phyloP scores from a whole-genome alignment of 2,888 invertebrate genomes.

The Archips crataeganus region DNA sequence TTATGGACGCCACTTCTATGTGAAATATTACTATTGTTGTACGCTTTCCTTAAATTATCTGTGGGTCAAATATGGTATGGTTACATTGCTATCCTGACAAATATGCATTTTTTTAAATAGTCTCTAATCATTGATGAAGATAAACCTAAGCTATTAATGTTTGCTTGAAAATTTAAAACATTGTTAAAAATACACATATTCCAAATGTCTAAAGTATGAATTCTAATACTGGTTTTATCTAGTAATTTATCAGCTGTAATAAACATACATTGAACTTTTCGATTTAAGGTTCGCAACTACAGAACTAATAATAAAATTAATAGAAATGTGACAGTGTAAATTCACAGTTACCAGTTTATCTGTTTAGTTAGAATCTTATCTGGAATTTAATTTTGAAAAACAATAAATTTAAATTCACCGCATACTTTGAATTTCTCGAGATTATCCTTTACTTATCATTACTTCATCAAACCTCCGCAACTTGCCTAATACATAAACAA shows the following conservation, averaged over 20 bases:
- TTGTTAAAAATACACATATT: neutral
- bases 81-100: constrained; percentile 9
- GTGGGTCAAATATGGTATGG: constrained; percentile 14
- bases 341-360: neutral
- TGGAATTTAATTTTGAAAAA: neutral
- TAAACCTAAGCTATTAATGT: too few species aligned
- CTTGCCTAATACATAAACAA: constrained; percentile 46
- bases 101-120: neutral
- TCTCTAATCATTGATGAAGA: too few species aligned
- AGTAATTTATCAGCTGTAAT: too few species aligned
- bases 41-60: constrained; percentile 22
- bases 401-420: neutral
- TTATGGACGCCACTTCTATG: constrained; percentile 60
- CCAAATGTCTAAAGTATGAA: too few species aligned
- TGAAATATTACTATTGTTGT: constrained; percentile 35
- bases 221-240: too few species aligned
- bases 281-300: too few species aligned
- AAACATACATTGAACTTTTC: too few species aligned
- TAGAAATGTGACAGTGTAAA: too few species aligned
- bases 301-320: too few species aligned
- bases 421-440: constrained; percentile 12
- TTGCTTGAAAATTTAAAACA: neutral
- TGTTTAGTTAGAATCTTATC: neutral
- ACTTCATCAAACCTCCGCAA: constrained; percentile 32
- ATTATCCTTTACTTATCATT: constrained; percentile 23